Evolutionary conservation across 2,797 vertebrate genomes (phyloP), one percentile per base, ranked within the genome.

Genomic region (Carapus acus): DNA sequence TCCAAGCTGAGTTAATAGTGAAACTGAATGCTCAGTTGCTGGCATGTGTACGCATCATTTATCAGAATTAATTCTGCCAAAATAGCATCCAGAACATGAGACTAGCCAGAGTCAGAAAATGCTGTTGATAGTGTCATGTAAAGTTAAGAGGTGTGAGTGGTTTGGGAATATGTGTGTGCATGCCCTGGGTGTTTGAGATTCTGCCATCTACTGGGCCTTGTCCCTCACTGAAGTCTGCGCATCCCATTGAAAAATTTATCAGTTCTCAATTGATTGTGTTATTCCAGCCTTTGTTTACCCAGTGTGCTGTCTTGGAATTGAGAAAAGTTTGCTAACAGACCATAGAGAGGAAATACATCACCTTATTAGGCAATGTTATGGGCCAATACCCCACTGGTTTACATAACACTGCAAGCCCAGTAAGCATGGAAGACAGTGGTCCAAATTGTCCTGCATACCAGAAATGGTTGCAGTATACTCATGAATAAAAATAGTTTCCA

Each of bases 341-440:
- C 18, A 34, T 7, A 22, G 51, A 65, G 54, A 56, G 70, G 51
- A 73, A 53, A 60, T 50, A 44, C 54, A 55, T 69, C 52, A 9
- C 85, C 84, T 74, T 86, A 84, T 85, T 79, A 71, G 84, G 84
- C 53, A 42, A 69, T 84, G 83, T 78, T 83, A 74, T 73, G 73
- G 49, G 58, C 34, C 54, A 53, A 71, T 76, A 68, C 67, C 68
- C 64, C 67, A 73, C 50, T 53, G 7, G 79, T 79, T 84, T 83
- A 69, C 66, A 77, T 80, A 71, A 56, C 50, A 40, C 53, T 33
- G 18, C 58, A 33, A 62, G 49, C 62, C 58, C 43, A 40, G 68
- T 68, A 46, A 67, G 51, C 55, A 69, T 47, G 23, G 46, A 21
- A 41, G 39, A 55, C 37, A 19, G 42, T 24, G 38, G 53, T 55